These are phyloP conservation scores for Gonioctena quinquepunctata DNA, from an alignment of 1,140 invertebrate species.

Conservation along the genomic window DNA sequence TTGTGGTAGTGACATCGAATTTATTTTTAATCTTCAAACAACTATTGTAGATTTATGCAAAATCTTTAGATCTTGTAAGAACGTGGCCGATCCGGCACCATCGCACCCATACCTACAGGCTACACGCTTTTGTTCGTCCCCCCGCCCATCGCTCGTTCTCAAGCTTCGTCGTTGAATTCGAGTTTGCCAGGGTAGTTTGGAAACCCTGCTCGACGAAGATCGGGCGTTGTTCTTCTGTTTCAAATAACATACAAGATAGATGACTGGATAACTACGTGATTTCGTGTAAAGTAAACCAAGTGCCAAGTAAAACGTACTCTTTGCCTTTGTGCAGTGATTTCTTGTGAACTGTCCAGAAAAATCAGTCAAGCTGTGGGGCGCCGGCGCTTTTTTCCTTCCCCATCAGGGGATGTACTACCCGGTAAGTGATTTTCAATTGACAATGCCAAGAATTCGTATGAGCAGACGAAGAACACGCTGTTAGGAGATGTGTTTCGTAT, in stretches of 20 bases:
- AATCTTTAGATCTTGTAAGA: neutral
- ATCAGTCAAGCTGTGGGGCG: slow-evolving; percentile 92
- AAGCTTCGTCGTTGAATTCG: slow-evolving; percentile 27
- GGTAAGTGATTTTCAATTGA: slow-evolving; percentile 65
- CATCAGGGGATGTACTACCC: slow-evolving; percentile 92
- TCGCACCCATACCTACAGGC: slow-evolving; percentile 5
- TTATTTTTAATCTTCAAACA: too few species aligned
- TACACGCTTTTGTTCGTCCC: slow-evolving; percentile 17
- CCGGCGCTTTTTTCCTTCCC: slow-evolving; percentile 89
- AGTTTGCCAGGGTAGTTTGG: slow-evolving; percentile 45
- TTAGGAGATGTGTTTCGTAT: slow-evolving; percentile 9
- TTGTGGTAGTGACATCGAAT: too few species aligned
- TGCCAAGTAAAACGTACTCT: slow-evolving; percentile 26
- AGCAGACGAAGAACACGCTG: neutral
- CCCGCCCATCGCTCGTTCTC: slow-evolving; percentile 36
- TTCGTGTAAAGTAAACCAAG: slow-evolving; percentile 4
- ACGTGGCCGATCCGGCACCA: neutral
- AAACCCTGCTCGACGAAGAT: slow-evolving; percentile 35
- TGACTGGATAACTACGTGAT: neutral
- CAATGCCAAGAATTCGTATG: neutral
- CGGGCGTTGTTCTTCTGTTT: slow-evolving; percentile 42
- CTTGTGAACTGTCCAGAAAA: slow-evolving; percentile 58
- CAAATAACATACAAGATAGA: neutral
- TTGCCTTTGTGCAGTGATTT: slow-evolving; percentile 44
- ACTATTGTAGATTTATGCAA: too few species aligned